These are phyloP conservation scores for Maccullochella peelii DNA, from an alignment of 2,113 vertebrate genomes.

Conservation along the genomic window DNA sequence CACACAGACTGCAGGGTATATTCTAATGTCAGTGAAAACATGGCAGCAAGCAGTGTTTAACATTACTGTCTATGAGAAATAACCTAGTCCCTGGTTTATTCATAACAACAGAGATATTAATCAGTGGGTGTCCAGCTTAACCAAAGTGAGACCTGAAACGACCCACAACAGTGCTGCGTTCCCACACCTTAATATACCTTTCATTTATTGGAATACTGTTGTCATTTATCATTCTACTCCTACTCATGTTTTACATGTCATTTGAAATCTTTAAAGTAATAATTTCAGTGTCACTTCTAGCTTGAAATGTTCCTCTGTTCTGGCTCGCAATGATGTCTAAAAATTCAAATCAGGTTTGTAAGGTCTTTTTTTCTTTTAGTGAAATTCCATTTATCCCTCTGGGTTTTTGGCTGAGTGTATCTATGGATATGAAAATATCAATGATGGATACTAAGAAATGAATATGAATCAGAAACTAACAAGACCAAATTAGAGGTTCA, in stretches of 20 bases:
- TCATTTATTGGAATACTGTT: background rate
- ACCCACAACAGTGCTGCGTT: background rate
- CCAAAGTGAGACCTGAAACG: background rate
- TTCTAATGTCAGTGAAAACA: conserved; percentile 8
- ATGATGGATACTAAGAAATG: background rate
- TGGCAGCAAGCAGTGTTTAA: background rate
- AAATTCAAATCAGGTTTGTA: background rate
- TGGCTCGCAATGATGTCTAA: background rate
- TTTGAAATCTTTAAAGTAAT: background rate
- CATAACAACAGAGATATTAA: background rate
- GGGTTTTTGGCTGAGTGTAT: background rate
- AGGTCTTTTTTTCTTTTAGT: background rate
- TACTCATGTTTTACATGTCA: no score
- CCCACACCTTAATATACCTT: background rate
- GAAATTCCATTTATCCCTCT: background rate
- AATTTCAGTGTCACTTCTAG: background rate
- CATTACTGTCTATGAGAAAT: background rate
- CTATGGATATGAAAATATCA: background rate
- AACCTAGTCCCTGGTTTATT: background rate
- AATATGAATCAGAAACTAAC: background rate
- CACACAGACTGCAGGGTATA: background rate
- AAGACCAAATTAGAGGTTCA: background rate
- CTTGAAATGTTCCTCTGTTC: background rate
- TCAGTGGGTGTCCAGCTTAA: background rate
- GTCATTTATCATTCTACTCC: background rate